phyloP scores from a whole-genome alignment of 2,888 invertebrate species.

The Oscheius myriophilus region DNA sequence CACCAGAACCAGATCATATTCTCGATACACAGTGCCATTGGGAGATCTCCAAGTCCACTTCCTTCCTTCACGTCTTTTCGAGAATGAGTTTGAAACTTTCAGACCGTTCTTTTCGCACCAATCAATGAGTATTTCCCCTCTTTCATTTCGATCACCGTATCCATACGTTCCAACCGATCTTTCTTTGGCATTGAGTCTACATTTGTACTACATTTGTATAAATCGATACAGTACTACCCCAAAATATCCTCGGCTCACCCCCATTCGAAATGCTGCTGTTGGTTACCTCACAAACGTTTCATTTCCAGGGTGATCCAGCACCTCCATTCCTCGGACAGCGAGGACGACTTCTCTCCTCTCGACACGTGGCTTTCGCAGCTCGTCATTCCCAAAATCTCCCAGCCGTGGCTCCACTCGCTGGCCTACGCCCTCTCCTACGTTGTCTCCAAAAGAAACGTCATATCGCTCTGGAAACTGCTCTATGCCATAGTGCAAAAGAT shows the following conservation, averaged over 20 bases:
- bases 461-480: slow-evolving; percentile 20
- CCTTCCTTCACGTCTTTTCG: background rate
- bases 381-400: too few relatives aligned
- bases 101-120: slow-evolving; percentile 1
- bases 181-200: too few relatives aligned
- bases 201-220: too few relatives aligned
- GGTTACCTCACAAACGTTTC: too few relatives aligned
- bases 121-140: slow-evolving; percentile 14
- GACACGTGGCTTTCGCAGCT: too few relatives aligned
- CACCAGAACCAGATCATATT: slow-evolving; percentile 16
- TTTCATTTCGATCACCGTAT: slow-evolving; percentile 5
- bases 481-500: slow-evolving; percentile 16
- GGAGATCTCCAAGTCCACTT: slow-evolving; percentile 11
- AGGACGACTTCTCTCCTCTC: too few relatives aligned
- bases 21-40: background rate
- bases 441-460: background rate
- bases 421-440: slow-evolving; percentile 10
- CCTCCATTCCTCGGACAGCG: too few relatives aligned
- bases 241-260: too few relatives aligned
- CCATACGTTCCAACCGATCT: slow-evolving; percentile 17
- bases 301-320: slow-evolving; percentile 1
- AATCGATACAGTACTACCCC: too few relatives aligned
- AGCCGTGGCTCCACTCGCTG: background rate
- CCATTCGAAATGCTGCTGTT: too few relatives aligned
- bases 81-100: slow-evolving; percentile 10